Conservation (phyloP, 2,888 invertebrate genomes). For the Diaprepes abbreviatus region DNA sequence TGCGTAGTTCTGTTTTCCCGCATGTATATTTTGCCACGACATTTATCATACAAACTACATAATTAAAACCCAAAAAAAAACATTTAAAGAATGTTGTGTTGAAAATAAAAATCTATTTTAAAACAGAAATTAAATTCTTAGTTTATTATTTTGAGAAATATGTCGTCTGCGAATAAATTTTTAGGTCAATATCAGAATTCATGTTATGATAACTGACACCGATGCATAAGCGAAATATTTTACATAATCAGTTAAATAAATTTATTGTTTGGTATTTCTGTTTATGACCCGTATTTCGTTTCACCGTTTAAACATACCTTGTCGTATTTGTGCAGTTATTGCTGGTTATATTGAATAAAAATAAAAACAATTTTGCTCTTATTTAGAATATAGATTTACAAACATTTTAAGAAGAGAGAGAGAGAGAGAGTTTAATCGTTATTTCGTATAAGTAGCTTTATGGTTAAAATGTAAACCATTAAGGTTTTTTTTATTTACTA, state of each 20-base stretch:
- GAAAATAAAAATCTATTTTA: not conserved
- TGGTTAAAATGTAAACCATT: too few relatives aligned
- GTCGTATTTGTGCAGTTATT: not conserved
- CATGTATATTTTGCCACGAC: too few relatives aligned
- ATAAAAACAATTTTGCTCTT: not conserved
- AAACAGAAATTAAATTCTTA: not conserved
- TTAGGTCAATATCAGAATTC: slow-evolving; percentile 25
- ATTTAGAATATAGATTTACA: too few relatives aligned
- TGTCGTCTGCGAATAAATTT: slow-evolving; percentile 18
- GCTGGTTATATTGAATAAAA: not conserved
- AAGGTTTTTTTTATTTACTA: too few relatives aligned
- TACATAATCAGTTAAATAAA: not conserved
- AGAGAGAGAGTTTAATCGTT: too few relatives aligned
- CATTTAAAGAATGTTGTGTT: not conserved
- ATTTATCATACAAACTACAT: too few relatives aligned
- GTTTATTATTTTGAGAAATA: slow-evolving; percentile 13
- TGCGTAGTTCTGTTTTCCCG: too few relatives aligned
- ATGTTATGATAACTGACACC: not conserved
- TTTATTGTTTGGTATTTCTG: not conserved
- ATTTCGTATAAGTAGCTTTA: too few relatives aligned
- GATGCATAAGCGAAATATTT: not conserved
- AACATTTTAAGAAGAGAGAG: not conserved
- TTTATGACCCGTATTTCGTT: not conserved
- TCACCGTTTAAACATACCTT: not conserved
- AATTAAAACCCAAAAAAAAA: too few relatives aligned